Evolutionary conservation across 2,888 invertebrate species (phyloP), one percentile per base, ranked within the genome.

Genomic region (Dasypolia templi): DNA sequence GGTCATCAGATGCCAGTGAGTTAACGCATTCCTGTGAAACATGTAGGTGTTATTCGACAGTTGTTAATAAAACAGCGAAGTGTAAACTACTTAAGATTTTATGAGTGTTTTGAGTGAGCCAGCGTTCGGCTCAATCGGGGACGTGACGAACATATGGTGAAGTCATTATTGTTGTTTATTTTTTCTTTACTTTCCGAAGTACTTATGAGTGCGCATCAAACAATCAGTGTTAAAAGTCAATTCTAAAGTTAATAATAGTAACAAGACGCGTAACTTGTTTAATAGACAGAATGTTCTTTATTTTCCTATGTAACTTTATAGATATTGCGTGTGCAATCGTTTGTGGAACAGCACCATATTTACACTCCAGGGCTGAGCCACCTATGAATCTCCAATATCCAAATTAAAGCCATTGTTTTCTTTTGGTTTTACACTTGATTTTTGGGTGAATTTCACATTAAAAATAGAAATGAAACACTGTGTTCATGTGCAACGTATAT

Each of bases 1-100:
- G 97, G 84, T 97, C 97, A 73, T 97, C 97, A 51, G 97, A 97
- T 11, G 96, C 96, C 71, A 97, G 91, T 1, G 97, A 97, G 87
- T 96, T 96, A 74, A 96, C 90, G 85, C 94, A 96, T 92, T 96
- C 96, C 96, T 96, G 94, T 84, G 84, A 89, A 90, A 89, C 82
- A 88, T 77, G 51, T 55, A 70, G n/a, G 58, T 58, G 55, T 79
- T 82, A 81, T 72, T 79, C 69, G 72, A 68, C 53, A 66, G 67
- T 63, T 58, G 29, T 72, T 62, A 66, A 75, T 83, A 75, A 83
- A 79, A 72, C 51, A n/a, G 19, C 44, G 55, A 74, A 70, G 66
- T 74, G 63, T 78, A 81, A 81, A 81, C 81, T 70, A 82, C 66
- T 81, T 81, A 56, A 70, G 44, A 69, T 79, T 81, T 71, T 70